Conservation (phyloP, 2,113 vertebrate species). For the Lanius collurio region DNA sequence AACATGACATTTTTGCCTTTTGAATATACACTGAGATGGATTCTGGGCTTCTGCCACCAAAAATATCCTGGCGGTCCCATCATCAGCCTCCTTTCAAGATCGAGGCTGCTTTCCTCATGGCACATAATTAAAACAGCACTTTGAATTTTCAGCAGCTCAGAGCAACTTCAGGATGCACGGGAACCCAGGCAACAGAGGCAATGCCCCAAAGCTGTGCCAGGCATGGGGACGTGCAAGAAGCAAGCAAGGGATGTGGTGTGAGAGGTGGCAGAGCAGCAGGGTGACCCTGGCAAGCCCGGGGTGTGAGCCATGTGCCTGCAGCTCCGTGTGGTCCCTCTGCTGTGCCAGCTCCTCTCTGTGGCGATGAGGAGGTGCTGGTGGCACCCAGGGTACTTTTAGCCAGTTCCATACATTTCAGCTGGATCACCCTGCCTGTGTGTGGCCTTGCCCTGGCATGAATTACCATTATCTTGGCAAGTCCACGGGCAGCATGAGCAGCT, state of each 20-base stretch:
- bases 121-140: conserved; percentile 19
- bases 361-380: rapidly evolving
- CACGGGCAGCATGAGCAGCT: not conserved
- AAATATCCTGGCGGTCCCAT: not conserved
- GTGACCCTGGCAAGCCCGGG: rapidly evolving
- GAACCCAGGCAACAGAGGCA: not conserved
- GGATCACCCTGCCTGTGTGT: rapidly evolving
- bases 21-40: not conserved
- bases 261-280: not conserved
- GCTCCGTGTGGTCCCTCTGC: rapidly evolving
- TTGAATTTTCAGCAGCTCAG: conserved; percentile 17
- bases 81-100: not conserved
- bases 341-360: rapidly evolving
- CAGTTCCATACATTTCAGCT: rapidly evolving
- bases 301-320: rapidly evolving
- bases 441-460: not conserved
- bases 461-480: not conserved
- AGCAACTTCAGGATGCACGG: not conserved
- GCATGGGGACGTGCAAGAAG: rapidly evolving
- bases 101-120: not conserved
- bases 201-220: not conserved
- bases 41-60: not conserved
- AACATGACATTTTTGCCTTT: conserved; percentile 50
- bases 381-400: not conserved
- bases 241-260: rapidly evolving